Evolutionary conservation across 2,113 vertebrate genomes (phyloP).

Genomic region (Sander lucioperca): DNA sequence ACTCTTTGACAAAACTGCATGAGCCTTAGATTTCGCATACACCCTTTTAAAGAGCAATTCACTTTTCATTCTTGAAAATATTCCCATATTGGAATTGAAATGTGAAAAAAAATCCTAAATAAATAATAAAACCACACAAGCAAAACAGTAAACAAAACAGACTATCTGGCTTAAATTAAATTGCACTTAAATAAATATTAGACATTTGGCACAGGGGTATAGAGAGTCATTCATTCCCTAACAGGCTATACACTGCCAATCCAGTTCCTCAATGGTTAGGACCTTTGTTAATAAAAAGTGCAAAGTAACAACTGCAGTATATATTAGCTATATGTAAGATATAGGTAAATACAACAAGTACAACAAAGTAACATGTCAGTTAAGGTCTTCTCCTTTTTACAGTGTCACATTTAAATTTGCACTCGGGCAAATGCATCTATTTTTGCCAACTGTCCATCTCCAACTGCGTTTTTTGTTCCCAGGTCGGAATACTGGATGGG

Average conservation of each 20-base stretch:
- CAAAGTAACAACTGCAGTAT: background rate
- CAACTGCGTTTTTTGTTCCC: no score
- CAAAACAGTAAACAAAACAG: background rate
- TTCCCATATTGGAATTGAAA: background rate
- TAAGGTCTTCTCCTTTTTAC: no score
- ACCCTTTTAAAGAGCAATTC: background rate
- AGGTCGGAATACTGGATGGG: no score
- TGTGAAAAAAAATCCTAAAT: background rate
- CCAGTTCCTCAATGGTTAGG: no score
- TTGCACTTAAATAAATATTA: background rate
- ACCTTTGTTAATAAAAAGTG: no score
- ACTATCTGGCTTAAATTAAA: background rate
- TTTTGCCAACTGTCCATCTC: no score
- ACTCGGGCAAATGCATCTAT: no score
- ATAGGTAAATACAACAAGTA: background rate
- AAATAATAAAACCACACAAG: background rate
- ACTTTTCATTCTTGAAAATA: background rate
- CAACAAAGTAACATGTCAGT: no score
- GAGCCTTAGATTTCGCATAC: background rate
- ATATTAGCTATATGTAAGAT: background rate
- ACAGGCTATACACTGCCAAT: background rate
- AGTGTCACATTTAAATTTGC: no score
- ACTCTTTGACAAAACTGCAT: background rate
- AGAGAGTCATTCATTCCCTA: background rate
- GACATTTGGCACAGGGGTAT: background rate